Base-by-base conservation (phyloP, 2,888 invertebrate species). In the Kuschelorhynchus macadamiae region DNA sequence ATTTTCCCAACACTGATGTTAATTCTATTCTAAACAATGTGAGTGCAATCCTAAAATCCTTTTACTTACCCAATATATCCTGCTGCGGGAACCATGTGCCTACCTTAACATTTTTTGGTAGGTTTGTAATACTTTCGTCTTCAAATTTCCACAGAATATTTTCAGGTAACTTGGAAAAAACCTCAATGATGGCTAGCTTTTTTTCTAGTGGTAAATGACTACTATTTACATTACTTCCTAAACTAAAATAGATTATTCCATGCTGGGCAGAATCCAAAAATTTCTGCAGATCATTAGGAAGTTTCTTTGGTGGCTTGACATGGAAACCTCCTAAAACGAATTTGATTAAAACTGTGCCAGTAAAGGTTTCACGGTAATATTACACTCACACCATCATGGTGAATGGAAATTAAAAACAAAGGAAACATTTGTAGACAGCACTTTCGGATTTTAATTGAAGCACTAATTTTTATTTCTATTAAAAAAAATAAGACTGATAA, bases 101-200 rank as follows among this genome's bases (percentile, higher is more conserved):
- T 3, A 82, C 71, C 70, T 80, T 79, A 0, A 88, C 78, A 71
- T 85, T 85, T 14, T 75, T 71, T 1, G 83, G 82, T 14, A 65
- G 21, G 11, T 73, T 57, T 1, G 73, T 72, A 21, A 76, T 41
- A 2, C 60, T 59, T 17, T 87, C 85, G 0, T 86, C 86, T 71
- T 91, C 90, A 88, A 89, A 91, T 81, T 91, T 91, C 90, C 90
- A 90, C 17, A 91, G 76, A 0, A 91, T 86, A 2, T 85, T 87
- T 70, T 90, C 88, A 67, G 90, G 88, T 0, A 90, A 73, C 67
- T 84, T 85, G 0, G 85, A 81, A 61, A 91, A 87, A 1, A 86
- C 86, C 61, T 87, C 86, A 4, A 88, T 79, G 32, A 91, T 85
- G 0, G 83, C 86, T 12, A 85, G 78, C 16, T 85, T 81, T 71